phyloP scores from a whole-genome alignment of 2,797 vertebrate genomes.

The Tenualosa thibaudeaui region DNA sequence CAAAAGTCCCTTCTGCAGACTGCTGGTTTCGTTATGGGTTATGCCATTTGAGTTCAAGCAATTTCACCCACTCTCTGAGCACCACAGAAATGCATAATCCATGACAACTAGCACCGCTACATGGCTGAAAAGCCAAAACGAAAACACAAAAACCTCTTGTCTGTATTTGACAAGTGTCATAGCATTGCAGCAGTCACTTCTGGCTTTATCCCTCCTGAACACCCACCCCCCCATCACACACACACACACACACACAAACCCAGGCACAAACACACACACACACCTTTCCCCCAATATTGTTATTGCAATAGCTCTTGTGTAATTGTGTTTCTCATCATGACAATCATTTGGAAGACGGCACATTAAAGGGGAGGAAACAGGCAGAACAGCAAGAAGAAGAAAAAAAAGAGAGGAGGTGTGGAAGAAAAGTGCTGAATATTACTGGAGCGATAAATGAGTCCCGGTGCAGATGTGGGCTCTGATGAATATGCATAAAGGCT shows the following conservation, averaged over 20 bases:
- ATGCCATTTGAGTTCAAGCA: too few relatives aligned
- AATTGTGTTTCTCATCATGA: constrained; percentile 35
- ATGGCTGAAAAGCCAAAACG: not conserved
- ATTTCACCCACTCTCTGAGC: not conserved
- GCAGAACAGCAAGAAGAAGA: not conserved
- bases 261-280: too few relatives aligned
- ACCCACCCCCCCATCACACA: too few relatives aligned
- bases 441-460: constrained; percentile 43
- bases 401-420: not conserved
- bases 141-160: not conserved
- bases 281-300: not conserved
- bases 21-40: not conserved
- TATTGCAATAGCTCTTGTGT: constrained; percentile 9
- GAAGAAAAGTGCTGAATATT: constrained; percentile 42
- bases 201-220: not conserved
- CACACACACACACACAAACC: too few relatives aligned
- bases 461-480: constrained; percentile 33
- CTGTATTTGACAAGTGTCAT: not conserved
- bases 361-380: constrained; percentile 26
- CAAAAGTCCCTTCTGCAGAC: not conserved
- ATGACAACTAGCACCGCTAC: not conserved
- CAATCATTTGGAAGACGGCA: constrained; percentile 33
- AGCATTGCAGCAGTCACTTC: not conserved
- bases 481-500: constrained; percentile 47
- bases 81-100: not conserved